A percentile compares a stretch with the other conserved stretches of the same genome.
These are phyloP conservation scores for Caenorhabditis becei DNA, from an alignment of 2,888 invertebrate species.

Conservation along the genomic window DNA sequence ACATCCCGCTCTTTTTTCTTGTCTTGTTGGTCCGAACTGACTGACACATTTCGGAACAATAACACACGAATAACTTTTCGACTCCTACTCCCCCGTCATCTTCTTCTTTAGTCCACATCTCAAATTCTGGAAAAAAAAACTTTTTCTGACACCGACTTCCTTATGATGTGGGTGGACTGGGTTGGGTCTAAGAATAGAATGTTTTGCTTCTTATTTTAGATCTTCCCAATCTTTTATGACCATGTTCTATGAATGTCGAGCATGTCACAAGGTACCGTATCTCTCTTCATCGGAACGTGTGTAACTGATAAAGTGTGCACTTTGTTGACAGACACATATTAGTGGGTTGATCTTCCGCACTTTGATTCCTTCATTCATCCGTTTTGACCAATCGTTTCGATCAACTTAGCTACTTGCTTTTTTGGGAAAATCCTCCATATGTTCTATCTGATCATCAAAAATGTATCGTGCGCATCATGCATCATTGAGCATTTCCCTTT, in stretches of 20 bases:
- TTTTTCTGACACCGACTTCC: not conserved
- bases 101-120: not conserved
- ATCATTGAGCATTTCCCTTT: slow-evolving; percentile 28
- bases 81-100: not conserved
- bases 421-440: not conserved
- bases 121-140: not conserved
- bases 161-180: slow-evolving; percentile 1
- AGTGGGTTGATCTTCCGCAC: slow-evolving; percentile 8
- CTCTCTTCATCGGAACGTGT: too few species aligned
- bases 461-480: slow-evolving; percentile 21
- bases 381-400: slow-evolving; percentile 7
- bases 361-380: not conserved
- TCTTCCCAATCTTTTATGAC: too few species aligned
- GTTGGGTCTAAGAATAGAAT: not conserved
- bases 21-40: not conserved
- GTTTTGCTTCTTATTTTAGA: not conserved
- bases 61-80: slow-evolving; percentile 10
- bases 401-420: not conserved
- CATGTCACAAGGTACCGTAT: slow-evolving; percentile 9
- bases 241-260: not conserved
- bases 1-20: not conserved
- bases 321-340: slow-evolving; percentile 21
- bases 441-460: slow-evolving; percentile 14
- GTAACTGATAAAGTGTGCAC: too few species aligned
- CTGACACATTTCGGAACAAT: not conserved